Conservation (phyloP, 2,888 invertebrate species). For the Sialis lutaria region DNA sequence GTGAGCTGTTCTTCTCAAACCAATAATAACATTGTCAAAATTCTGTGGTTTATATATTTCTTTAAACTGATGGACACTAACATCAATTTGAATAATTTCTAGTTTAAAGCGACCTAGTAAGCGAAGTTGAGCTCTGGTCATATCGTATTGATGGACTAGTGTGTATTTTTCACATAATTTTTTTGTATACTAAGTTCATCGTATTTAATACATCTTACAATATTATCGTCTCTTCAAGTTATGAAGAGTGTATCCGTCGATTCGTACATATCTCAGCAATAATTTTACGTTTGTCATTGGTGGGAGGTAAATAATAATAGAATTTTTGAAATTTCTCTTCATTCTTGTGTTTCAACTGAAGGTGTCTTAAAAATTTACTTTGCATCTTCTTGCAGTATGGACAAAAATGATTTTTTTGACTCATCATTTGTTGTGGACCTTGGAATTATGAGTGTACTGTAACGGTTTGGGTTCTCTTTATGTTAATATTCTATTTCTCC, state of each 20-base stretch:
- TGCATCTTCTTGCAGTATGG: constrained; percentile 11
- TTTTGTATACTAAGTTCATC: not conserved
- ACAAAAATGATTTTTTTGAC: constrained; percentile 11
- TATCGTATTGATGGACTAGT: constrained; percentile 7
- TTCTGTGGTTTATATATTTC: constrained; percentile 7
- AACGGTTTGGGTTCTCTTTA: no score
- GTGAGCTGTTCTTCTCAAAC: constrained; percentile 5
- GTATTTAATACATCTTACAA: constrained; percentile 6
- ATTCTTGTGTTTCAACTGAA: constrained; percentile 1
- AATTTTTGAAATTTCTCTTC: constrained; percentile 10
- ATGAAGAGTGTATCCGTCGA: constrained; percentile 1
- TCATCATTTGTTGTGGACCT: not conserved
- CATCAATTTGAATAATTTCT: constrained; percentile 4
- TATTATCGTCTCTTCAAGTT: not conserved
- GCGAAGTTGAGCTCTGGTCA: constrained; percentile 8
- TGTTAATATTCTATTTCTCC: no score
- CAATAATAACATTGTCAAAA: constrained; percentile 6
- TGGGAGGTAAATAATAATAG: constrained; percentile 4
- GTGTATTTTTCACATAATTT: constrained; percentile 8
- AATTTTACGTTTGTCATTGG: not conserved
- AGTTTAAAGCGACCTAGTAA: constrained; percentile 6
- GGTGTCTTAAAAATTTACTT: constrained; percentile 11
- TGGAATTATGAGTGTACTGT: not conserved
- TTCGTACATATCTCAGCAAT: not conserved
- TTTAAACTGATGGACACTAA: constrained; percentile 6